Percentiles rank a stretch among this genome's conserved stretches.
These are phyloP conservation scores for Brevimyrus niger DNA, from an alignment of 2,113 vertebrate genomes.

Conservation along the genomic window DNA sequence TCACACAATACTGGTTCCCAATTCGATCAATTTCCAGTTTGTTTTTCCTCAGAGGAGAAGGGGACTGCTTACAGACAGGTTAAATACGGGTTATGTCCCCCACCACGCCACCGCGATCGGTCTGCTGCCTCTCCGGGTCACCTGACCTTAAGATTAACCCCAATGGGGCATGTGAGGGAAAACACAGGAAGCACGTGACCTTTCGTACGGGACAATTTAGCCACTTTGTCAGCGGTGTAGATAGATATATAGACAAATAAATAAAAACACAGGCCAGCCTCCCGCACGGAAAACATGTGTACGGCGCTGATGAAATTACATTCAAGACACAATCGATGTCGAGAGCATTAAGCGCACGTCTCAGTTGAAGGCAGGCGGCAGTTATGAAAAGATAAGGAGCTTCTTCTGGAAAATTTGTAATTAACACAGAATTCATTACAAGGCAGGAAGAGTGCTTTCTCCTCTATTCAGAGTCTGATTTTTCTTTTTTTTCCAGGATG, in stretches of 20 bases:
- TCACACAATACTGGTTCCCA: neutral
- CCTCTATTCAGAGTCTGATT: neutral
- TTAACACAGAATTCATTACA: constrained; percentile 13
- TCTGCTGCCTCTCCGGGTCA: neutral
- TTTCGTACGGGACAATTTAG: neutral
- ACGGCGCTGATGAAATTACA: neutral
- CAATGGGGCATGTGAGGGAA: neutral
- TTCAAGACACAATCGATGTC: constrained; percentile 5
- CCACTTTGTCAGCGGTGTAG: neutral
- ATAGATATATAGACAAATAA: neutral
- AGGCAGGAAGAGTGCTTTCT: neutral
- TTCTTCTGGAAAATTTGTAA: constrained; percentile 13
- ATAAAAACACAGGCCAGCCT: neutral
- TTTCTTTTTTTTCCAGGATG: neutral
- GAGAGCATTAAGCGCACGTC: neutral
- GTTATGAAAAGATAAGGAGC: constrained; percentile 3
- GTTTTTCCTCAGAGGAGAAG: neutral
- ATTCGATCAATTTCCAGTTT: neutral
- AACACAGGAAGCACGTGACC: neutral
- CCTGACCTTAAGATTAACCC: neutral
- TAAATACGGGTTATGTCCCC: neutral
- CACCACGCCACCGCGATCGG: neutral
- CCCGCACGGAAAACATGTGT: neutral
- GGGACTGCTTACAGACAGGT: neutral
- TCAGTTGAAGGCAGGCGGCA: neutral